A percentile compares a stretch with the other conserved stretches of the same genome.
These are phyloP conservation scores for Agriopis marginaria DNA, from an alignment of 2,888 invertebrate genomes.

Conservation along the genomic window DNA sequence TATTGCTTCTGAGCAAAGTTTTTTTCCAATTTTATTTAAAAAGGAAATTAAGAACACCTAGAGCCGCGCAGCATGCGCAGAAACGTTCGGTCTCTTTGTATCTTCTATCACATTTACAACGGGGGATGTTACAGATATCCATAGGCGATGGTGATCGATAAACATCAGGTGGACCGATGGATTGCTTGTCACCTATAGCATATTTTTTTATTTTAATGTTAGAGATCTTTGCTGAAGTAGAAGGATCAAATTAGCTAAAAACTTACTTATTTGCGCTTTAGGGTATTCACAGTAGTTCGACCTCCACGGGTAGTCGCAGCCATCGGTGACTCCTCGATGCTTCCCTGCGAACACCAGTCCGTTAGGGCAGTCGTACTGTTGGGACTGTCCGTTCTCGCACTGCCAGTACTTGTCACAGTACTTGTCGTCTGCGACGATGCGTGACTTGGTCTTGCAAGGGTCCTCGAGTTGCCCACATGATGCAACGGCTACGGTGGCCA, in stretches of 20 bases:
- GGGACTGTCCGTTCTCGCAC: conserved; percentile 93
- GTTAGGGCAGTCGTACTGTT: conserved; percentile 96
- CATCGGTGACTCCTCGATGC: conserved; percentile 94
- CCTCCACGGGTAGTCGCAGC: conserved; percentile 96
- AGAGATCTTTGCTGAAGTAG: background rate
- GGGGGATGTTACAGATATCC: too few relatives aligned
- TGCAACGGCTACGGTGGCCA: conserved; percentile 59
- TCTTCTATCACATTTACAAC: too few relatives aligned
- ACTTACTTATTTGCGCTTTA: conserved; percentile 89
- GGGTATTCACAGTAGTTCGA: conserved; percentile 93
- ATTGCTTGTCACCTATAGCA: too few relatives aligned
- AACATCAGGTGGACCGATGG: too few relatives aligned
- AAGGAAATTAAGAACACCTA: too few relatives aligned
- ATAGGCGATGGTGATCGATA: too few relatives aligned
- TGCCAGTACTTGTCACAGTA: conserved; percentile 95
- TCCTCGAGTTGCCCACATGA: conserved; percentile 87
- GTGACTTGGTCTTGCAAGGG: conserved; percentile 93
- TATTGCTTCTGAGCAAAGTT: too few relatives aligned
- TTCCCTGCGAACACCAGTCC: conserved; percentile 96
- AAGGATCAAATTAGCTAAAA: background rate
- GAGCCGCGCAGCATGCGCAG: too few relatives aligned
- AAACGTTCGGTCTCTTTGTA: too few relatives aligned
- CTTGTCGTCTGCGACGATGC: conserved; percentile 91
- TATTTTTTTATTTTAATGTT: too few relatives aligned
- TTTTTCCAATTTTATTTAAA: too few relatives aligned